Percentiles rank a stretch among this genome's conserved stretches.
Evolutionary conservation across 2,797 vertebrate genomes (phyloP).

Genomic region (Aeoliscus strigatus): DNA sequence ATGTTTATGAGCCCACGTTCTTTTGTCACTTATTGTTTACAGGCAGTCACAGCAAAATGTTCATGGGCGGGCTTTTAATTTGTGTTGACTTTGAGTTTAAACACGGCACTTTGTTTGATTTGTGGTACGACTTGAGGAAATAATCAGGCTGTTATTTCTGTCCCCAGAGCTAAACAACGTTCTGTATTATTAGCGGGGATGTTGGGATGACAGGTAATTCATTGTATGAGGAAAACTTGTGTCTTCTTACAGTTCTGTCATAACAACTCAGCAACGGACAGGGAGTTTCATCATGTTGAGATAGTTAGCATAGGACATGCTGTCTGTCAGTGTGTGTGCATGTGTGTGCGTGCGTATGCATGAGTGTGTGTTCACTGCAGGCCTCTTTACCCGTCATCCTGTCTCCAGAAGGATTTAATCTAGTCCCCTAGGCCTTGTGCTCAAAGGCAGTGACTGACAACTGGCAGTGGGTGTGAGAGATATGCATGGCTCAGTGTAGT

Average conservation of each 20-base stretch:
- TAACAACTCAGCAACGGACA: constrained; percentile 20
- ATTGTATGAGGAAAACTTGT: constrained; percentile 19
- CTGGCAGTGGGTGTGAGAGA: constrained; percentile 65
- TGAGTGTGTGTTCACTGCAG: constrained; percentile 17
- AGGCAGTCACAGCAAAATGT: constrained; percentile 48
- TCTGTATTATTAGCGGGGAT: constrained; percentile 7
- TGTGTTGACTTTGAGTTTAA: constrained; percentile 33
- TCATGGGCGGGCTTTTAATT: constrained; percentile 54
- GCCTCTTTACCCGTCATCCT: constrained; percentile 63
- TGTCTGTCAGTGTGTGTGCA: constrained; percentile 33
- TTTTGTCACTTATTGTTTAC: constrained; percentile 52
- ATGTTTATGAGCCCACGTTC: no score
- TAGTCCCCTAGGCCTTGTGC: constrained; percentile 68
- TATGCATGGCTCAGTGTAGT: constrained; percentile 43
- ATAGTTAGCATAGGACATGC: constrained; percentile 40
- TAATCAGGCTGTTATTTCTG: constrained; percentile 19
- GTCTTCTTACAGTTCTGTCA: constrained; percentile 27
- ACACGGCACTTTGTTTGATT: constrained; percentile 29
- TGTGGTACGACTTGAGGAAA: constrained; percentile 13
- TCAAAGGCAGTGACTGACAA: constrained; percentile 75
- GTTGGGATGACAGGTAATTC: constrained; percentile 17
- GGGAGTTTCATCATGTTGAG: constrained; percentile 33
- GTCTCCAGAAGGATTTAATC: constrained; percentile 78
- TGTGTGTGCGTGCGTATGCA: no score
- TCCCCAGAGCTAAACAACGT: constrained; percentile 5